A percentile compares a stretch with the other conserved stretches of the same genome.
These are phyloP conservation scores for Ruditapes philippinarum DNA, from an alignment of 1,140 invertebrate genomes.

Conservation along the genomic window DNA sequence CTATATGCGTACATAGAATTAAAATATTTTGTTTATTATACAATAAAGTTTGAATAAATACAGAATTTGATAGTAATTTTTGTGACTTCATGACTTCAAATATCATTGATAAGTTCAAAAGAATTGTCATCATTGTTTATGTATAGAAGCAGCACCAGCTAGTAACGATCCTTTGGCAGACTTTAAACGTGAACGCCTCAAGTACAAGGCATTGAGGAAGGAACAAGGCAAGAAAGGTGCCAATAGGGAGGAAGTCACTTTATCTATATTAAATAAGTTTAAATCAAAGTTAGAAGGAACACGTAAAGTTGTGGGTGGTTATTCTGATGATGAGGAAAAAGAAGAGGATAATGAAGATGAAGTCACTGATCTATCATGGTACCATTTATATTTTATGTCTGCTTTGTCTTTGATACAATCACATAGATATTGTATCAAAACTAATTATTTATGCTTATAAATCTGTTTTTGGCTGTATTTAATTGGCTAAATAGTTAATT, in stretches of 20 bases:
- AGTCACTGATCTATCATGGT: constrained; percentile 85
- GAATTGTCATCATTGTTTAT: not conserved
- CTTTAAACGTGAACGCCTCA: constrained; percentile 92
- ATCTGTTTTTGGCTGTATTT: no score
- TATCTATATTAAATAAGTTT: constrained; percentile 94
- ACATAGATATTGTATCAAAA: no score
- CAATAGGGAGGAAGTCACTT: constrained; percentile 89
- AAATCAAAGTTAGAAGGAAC: constrained; percentile 91
- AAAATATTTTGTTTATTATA: no score
- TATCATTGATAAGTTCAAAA: no score
- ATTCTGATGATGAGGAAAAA: constrained; percentile 85
- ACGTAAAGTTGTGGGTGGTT: constrained; percentile 85
- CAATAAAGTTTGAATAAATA: no score
- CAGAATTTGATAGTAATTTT: no score
- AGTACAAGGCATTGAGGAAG: constrained; percentile 90
- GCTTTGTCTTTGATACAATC: no score
- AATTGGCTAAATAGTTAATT: no score
- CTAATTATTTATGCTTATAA: no score
- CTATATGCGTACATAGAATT: no score
- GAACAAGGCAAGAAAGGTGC: constrained; percentile 89
- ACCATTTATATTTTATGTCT: not conserved
- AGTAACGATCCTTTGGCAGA: constrained; percentile 91
- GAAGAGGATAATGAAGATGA: constrained; percentile 84
- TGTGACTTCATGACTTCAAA: no score
- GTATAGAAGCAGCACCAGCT: constrained; percentile 74